Conservation (phyloP, 2,113 vertebrate genomes). For the Mus pahari region DNA sequence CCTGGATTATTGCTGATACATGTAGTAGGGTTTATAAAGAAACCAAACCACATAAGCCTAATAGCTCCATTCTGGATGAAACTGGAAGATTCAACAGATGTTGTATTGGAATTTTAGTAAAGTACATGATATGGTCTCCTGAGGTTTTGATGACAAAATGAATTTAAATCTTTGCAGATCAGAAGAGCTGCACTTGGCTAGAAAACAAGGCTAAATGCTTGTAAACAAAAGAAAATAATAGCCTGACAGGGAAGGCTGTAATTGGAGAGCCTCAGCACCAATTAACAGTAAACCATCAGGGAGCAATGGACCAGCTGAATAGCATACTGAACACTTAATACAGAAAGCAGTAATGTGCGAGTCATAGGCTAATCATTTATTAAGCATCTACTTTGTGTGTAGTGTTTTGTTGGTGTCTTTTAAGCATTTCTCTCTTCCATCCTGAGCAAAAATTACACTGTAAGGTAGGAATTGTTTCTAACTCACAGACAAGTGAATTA, state of each 20-base stretch:
- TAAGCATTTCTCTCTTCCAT: background rate
- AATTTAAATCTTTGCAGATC: constrained; percentile 71
- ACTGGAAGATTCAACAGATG: constrained; percentile 70
- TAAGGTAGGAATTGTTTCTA: constrained; percentile 2
- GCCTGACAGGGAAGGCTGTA: constrained; percentile 27
- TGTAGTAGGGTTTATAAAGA: constrained; percentile 43
- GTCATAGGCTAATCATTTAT: background rate
- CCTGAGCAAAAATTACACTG: background rate
- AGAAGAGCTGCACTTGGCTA: constrained; percentile 55
- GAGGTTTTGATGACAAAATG: constrained; percentile 73
- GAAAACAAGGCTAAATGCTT: constrained; percentile 46
- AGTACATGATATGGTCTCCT: constrained; percentile 64
- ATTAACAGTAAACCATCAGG: background rate
- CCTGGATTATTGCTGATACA: background rate
- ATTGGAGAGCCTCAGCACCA: background rate
- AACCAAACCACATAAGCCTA: constrained; percentile 29
- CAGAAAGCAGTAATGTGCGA: background rate
- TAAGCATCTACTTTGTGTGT: background rate
- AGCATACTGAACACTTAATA: background rate
- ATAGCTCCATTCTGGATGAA: constrained; percentile 67
- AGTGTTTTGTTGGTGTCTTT: background rate
- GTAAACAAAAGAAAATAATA: constrained; percentile 72
- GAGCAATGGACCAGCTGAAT: background rate
- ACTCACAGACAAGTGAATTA: constrained; percentile 15
- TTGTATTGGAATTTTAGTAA: constrained; percentile 75